Evolutionary conservation across 2,888 invertebrate genomes (phyloP).

Genomic region (Abscondita cerata): DNA sequence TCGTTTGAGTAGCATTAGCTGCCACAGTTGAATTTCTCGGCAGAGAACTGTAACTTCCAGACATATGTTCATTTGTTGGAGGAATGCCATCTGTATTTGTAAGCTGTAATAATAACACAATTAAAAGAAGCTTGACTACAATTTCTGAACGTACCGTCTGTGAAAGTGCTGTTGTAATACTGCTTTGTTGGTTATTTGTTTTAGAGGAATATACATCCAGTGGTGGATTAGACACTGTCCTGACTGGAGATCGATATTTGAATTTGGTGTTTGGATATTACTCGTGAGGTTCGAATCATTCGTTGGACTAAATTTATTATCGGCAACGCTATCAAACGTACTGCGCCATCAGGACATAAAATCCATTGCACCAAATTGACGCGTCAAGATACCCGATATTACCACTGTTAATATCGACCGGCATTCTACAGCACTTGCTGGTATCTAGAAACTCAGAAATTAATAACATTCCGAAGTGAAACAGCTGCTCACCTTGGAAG

Average conservation of each 20-base stretch:
- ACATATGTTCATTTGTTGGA: conserved; percentile 56
- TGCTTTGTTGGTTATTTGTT: conserved; percentile 53
- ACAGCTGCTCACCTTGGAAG: conserved; percentile 79
- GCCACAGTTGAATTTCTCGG: conserved; percentile 56
- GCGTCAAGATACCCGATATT: conserved; percentile 85
- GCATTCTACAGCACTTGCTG: conserved; percentile 96
- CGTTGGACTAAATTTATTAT: conserved; percentile 59
- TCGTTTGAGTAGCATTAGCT: conserved; percentile 47
- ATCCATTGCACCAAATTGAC: conserved; percentile 91
- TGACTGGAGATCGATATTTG: conserved; percentile 54
- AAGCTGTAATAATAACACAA: conserved; percentile 45
- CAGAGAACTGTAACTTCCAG: conserved; percentile 55
- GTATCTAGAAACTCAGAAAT: conserved; percentile 70
- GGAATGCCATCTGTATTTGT: conserved; percentile 57
- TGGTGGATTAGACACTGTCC: conserved; percentile 60
- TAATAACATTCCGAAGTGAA: too few relatives aligned
- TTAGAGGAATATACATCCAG: conserved; percentile 59
- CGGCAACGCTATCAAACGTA: conserved; percentile 59
- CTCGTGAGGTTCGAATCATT: conserved; percentile 49
- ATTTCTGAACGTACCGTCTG: conserved; percentile 52
- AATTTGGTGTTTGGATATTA: conserved; percentile 50
- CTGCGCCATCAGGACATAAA: conserved; percentile 67
- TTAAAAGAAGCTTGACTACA: neutral
- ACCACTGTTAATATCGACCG: conserved; percentile 82
- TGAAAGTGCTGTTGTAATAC: conserved; percentile 57